These are phyloP conservation scores for Mirounga angustirostris DNA, from an alignment of 2,113 vertebrate species.

Conservation along the genomic window DNA sequence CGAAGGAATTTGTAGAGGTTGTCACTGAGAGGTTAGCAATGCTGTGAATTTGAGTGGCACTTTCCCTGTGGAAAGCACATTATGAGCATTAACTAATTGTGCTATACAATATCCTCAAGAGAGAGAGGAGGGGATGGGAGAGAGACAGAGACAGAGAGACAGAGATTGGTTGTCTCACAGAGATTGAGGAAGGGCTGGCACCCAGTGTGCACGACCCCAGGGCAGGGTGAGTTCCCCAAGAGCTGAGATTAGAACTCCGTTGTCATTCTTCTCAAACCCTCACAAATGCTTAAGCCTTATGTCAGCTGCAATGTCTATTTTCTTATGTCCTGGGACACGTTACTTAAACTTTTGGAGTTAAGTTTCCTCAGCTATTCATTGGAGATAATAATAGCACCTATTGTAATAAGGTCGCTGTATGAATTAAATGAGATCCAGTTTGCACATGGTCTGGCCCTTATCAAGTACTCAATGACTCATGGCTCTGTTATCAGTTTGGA, in stretches of 20 bases:
- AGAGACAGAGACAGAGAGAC: neutral
- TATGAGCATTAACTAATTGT: constrained; percentile 17
- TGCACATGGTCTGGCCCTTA: neutral
- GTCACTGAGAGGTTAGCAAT: neutral
- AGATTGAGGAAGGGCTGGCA: neutral
- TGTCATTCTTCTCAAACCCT: neutral
- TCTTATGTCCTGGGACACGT: neutral
- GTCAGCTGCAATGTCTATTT: neutral
- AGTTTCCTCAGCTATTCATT: neutral
- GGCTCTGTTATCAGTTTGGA: neutral
- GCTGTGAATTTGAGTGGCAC: constrained; percentile 10
- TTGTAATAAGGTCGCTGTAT: neutral
- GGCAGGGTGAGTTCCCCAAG: neutral
- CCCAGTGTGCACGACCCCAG: neutral
- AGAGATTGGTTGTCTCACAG: neutral
- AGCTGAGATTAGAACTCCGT: neutral
- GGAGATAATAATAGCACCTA: neutral
- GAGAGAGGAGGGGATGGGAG: neutral
- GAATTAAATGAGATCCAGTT: neutral
- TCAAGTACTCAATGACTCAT: neutral
- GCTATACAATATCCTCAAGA: neutral
- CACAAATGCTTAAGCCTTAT: neutral
- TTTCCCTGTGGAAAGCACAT: constrained; percentile 18
- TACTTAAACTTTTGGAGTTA: neutral
- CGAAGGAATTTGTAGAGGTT: neutral